Percentiles rank a stretch among this genome's conserved stretches.
Conservation (phyloP, 2,888 invertebrate genomes). For the Lepidonotus clava region DNA sequence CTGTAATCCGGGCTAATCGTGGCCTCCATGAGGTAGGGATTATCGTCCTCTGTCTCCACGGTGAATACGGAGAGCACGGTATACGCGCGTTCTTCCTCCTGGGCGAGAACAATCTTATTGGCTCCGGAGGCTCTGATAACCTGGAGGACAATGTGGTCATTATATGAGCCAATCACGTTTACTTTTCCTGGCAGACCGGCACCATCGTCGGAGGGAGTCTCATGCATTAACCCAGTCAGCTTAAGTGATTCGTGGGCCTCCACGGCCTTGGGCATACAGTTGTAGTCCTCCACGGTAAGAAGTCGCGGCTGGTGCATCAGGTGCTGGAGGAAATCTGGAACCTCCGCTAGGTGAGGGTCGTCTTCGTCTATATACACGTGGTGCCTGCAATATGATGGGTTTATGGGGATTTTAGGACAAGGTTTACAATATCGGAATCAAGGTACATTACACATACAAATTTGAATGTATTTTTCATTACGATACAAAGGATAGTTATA, state of each 20-base stretch:
- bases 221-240: neutral
- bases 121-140: neutral
- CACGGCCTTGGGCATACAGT: neutral
- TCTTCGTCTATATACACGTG: neutral
- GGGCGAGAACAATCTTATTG: neutral
- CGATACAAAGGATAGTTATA: too few relatives aligned
- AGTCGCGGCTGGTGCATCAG: neutral
- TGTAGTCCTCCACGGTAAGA: neutral
- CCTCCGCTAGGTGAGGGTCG: neutral
- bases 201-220: neutral
- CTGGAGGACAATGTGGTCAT: neutral
- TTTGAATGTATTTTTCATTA: too few relatives aligned
- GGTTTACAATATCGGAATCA: too few relatives aligned
- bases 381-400: too few relatives aligned
- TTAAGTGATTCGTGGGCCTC: neutral
- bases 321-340: too few relatives aligned
- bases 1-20: conserved; percentile 16
- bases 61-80: neutral
- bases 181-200: neutral
- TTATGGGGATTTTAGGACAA: too few relatives aligned
- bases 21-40: conserved; percentile 26
- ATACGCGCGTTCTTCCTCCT: neutral
- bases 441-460: too few relatives aligned
- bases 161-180: neutral
- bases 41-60: neutral